Evolutionary conservation across 2,113 vertebrate species (phyloP), one percentile per base, ranked within the genome.

Genomic region (Sinosuthora webbiana): DNA sequence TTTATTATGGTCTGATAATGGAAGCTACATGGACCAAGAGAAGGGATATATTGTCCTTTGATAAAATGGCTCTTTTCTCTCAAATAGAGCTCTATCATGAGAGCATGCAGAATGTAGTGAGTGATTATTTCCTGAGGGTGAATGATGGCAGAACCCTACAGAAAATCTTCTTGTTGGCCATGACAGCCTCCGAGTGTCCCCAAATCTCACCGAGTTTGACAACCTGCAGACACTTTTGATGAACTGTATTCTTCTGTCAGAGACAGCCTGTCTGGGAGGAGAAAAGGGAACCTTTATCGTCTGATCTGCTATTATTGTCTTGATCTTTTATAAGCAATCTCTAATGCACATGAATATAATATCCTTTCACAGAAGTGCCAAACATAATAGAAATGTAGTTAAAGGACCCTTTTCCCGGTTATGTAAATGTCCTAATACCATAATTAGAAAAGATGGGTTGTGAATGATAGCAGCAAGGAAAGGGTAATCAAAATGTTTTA

Each of bases 171-270:
- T 99, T 98, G 98, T 98, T 99, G 99, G 98, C 98, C 98, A 97
- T 97, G 98, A 98, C 97, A 98, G 98, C 98, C 97, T 97, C 86
- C 76, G 98, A 98, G 98, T 98, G 95, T 97, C 98, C 98, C 98
- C 96, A 97, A 97, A 98, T 98, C 97, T 97, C 98, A 97, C 97
- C 50, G 97, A 98, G 98, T 99, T 98, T 99, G 98, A 99, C 99
- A 99, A 99, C 98, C 98, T 99, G 99, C 98, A 98, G 98, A 99
- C 98, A 99, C 98, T 98, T 98, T 98, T 98, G 98, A 99, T 98
- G 98, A 98, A 98, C 97, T 98, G 98, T 98, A 98, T 98, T 98
- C 98, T 98, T 98, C 98, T 97, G 98, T 96, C 97, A 98, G 98
- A 98, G 98, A 98, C 98, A 98, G 98, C 96, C 98, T 98, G 98